Conservation (phyloP, 2,888 invertebrate genomes). For the Oligia fasciuncula region DNA sequence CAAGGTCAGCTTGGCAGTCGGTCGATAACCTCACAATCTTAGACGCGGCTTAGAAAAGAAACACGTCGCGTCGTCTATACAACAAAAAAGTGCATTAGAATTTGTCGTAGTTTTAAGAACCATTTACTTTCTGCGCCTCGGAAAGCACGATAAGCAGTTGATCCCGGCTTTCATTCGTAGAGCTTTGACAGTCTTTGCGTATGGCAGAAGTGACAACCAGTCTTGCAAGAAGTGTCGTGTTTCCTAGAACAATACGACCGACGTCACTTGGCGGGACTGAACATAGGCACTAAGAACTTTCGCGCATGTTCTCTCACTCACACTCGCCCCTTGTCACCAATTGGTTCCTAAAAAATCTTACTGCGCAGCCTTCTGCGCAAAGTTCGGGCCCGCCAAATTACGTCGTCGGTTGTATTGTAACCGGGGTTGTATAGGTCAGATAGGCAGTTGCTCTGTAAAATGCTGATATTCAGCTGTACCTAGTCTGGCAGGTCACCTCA, state of each 20-base stretch:
- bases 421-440: neutral
- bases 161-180: neutral
- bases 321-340: too few species aligned
- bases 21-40: conserved; percentile 52
- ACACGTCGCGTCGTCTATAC: conserved; percentile 10
- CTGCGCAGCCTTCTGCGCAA: too few species aligned
- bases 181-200: neutral
- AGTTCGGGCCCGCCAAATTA: too few species aligned
- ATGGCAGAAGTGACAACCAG: too few species aligned
- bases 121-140: neutral
- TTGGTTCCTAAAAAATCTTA: too few species aligned
- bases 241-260: neutral
- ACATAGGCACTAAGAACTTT: too few species aligned
- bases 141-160: neutral
- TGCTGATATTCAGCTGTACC: neutral
- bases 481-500: neutral
- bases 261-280: too few species aligned
- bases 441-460: neutral
- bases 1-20: conserved; percentile 53
- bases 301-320: too few species aligned
- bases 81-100: neutral
- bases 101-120: neutral
- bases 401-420: neutral
- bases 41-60: conserved; percentile 21
- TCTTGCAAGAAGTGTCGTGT: neutral